Percentiles rank a stretch among this genome's conserved stretches.
Conservation (phyloP, 1,140 invertebrate genomes). For the Ceratoteleas bidentatus region DNA sequence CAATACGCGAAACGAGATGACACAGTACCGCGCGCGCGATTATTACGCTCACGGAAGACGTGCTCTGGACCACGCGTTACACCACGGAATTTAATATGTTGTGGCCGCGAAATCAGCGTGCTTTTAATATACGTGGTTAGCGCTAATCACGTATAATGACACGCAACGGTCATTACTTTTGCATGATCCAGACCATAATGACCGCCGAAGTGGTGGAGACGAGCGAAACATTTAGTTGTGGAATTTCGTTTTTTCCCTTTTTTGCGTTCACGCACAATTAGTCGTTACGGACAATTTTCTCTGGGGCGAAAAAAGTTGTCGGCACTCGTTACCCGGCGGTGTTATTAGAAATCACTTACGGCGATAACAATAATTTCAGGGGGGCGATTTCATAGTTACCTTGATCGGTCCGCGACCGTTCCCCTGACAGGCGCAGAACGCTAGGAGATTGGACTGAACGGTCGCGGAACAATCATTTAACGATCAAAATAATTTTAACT, state of each 20-base stretch:
- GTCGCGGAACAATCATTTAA: no score
- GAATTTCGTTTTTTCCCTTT: conserved; percentile 26
- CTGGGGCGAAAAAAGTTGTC: neutral
- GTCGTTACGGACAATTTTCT: conserved; percentile 1
- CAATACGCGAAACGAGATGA: conserved; percentile 75
- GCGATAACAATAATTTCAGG: neutral
- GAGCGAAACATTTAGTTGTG: conserved; percentile 18
- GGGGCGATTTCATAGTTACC: neutral
- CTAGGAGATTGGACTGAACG: no score
- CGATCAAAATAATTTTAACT: no score
- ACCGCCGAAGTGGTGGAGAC: conserved; percentile 2
- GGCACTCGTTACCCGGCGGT: neutral
- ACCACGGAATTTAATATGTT: conserved; percentile 43
- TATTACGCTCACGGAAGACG: conserved; percentile 71
- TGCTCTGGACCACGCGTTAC: conserved; percentile 17
- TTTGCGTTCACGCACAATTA: neutral
- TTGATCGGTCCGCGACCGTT: no score
- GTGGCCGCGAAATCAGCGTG: conserved; percentile 38
- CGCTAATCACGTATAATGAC: conserved; percentile 44
- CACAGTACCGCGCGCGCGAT: conserved; percentile 71
- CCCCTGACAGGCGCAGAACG: no score
- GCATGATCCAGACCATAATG: conserved; percentile 32
- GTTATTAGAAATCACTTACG: conserved; percentile 1
- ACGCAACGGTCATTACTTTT: conserved; percentile 42
- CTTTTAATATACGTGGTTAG: conserved; percentile 41